A percentile compares a stretch with the other conserved stretches of the same genome.
phyloP scores from a whole-genome alignment of 2,888 invertebrate species.

The Arge pagana region DNA sequence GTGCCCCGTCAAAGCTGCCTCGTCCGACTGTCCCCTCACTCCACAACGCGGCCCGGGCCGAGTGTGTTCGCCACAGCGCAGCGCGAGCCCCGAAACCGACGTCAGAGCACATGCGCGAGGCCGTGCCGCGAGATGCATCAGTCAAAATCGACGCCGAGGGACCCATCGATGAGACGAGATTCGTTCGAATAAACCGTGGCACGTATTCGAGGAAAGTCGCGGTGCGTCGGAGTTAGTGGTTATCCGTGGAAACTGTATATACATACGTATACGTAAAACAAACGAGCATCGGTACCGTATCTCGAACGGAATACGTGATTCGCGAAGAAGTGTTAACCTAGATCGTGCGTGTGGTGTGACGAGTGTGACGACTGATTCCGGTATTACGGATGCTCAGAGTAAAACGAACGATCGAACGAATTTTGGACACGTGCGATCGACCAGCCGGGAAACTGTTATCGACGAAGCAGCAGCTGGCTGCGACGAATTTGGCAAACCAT shows the following conservation, averaged over 20 bases:
- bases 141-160: slow-evolving; percentile 9
- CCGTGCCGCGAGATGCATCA: slow-evolving; percentile 16
- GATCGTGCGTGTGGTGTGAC: slow-evolving; percentile 4
- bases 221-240: too few relatives aligned
- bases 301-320: too few relatives aligned
- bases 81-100: slow-evolving; percentile 26
- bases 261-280: too few relatives aligned
- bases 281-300: background rate
- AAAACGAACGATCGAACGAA: background rate
- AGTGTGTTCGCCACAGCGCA: slow-evolving; percentile 30
- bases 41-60: slow-evolving; percentile 53
- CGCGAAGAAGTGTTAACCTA: too few relatives aligned
- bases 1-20: slow-evolving; percentile 32
- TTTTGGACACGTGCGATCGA: background rate
- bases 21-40: slow-evolving; percentile 51
- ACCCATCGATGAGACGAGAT: too few relatives aligned
- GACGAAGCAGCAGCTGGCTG: background rate
- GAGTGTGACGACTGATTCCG: slow-evolving; percentile 9
- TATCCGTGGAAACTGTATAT: too few relatives aligned
- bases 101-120: slow-evolving; percentile 33
- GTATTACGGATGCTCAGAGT: background rate
- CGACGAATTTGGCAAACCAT: too few relatives aligned
- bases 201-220: too few relatives aligned
- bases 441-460: background rate
- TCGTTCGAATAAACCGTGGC: too few relatives aligned